Evolutionary conservation across 2,888 invertebrate genomes (phyloP), one percentile per base, ranked within the genome.

Genomic region (Tupiocoris notatus): DNA sequence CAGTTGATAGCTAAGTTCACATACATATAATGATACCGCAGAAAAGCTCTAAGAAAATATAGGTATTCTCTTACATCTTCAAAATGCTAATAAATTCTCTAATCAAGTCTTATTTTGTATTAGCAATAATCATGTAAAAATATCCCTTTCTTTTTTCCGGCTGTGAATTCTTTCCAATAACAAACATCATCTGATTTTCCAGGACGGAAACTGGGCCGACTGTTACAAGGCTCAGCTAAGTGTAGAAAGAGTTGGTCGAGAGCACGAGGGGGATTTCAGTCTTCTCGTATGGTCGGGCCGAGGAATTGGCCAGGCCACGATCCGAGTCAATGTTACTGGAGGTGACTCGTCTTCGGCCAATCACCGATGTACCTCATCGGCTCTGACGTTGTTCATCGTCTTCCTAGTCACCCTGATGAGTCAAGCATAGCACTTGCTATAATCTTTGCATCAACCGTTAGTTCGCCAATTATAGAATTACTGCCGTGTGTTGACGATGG

Each of bases 221-320:
- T 88, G 89, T 83, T 86, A 88, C 83, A 86, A 87, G 82, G 87
- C 88, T 77, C 86, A 87, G 77, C 83, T 89, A 80, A 88, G 86
- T 79, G 86, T 90, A 80, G 85, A 86, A 65, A 85, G 86, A 80
- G 88, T 89, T 64, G 86, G 86, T 74, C 84, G 84, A 77, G 84
- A 86, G 56, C 89, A 90, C 83, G 86, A 87, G 16, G 90, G 90
- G 23, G 90, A 90, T 83, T 89, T 89, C 84, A 85, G 86, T 79
- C 86, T 90, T 79, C 83, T 90, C 78, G 89, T 89, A 25, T 86
- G 88, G 80, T 90, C 90, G 70, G 84, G 87, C 57, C 86, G 86
- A 81, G 90, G 90, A 74, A 84, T 89, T 79, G 87, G 88, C 63
- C 89, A 90, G 83, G 89, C 89, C 67, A 86, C 86, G 79, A 87